These are phyloP conservation scores for Amblyteles armatorius DNA, from an alignment of 2,888 invertebrate species.

Conservation along the genomic window DNA sequence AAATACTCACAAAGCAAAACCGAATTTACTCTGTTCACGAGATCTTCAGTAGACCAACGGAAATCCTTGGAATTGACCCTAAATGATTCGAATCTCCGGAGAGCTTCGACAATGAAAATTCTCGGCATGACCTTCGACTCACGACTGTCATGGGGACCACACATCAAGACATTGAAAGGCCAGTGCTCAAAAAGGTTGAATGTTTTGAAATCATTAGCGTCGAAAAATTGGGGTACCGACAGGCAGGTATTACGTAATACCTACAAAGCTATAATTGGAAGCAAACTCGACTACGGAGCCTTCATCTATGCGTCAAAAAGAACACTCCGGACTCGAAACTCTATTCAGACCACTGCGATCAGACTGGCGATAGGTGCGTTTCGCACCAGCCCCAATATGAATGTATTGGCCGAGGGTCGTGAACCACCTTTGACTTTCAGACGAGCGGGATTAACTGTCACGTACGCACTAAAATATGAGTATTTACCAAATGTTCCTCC, in stretches of 20 bases:
- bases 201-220: slow-evolving; percentile 28
- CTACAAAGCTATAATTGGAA: slow-evolving; percentile 52
- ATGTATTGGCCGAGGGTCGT: slow-evolving; percentile 32
- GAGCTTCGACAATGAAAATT: slow-evolving; percentile 19
- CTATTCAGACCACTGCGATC: slow-evolving; percentile 51
- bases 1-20: slow-evolving; percentile 42
- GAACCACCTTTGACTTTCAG: slow-evolving; percentile 44
- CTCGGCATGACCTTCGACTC: slow-evolving; percentile 54
- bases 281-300: slow-evolving; percentile 61
- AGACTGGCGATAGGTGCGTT: slow-evolving; percentile 53
- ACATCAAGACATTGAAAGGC: slow-evolving; percentile 42
- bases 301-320: slow-evolving; percentile 56
- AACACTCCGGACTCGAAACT: slow-evolving; percentile 15
- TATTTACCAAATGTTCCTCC: slow-evolving; percentile 2
- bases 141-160: slow-evolving; percentile 50
- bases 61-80: slow-evolving; percentile 23
- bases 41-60: not conserved
- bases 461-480: slow-evolving; percentile 22
- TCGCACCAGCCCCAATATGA: slow-evolving; percentile 34
- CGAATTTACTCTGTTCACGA: slow-evolving; percentile 12
- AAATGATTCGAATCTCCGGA: slow-evolving; percentile 24
- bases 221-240: slow-evolving; percentile 57
- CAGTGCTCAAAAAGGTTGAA: slow-evolving; percentile 20
- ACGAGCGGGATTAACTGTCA: slow-evolving; percentile 27
- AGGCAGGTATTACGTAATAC: slow-evolving; percentile 42